Percentiles rank a stretch among this genome's conserved stretches.
Conservation (phyloP, 2,797 vertebrate genomes). For the Sarcoramphus papa region DNA sequence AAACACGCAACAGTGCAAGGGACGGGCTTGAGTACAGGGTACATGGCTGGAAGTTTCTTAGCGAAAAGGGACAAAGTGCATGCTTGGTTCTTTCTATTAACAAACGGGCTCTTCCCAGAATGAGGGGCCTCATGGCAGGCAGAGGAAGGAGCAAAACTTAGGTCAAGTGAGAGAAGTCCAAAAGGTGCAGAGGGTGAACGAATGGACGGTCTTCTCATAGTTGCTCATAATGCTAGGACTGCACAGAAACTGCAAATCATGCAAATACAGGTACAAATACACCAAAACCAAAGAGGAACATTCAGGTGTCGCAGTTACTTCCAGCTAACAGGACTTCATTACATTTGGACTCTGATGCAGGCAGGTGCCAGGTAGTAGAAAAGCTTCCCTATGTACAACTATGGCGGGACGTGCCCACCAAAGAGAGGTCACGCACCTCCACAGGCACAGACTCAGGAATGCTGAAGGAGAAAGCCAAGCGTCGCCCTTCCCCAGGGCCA, state of each 20-base stretch:
- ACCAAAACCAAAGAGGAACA: background rate
- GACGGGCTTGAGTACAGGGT: too few species aligned
- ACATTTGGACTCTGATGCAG: background rate
- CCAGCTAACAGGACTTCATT: background rate
- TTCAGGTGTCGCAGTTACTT: background rate
- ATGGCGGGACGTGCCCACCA: accelerated
- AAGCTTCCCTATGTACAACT: accelerated
- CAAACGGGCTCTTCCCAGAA: background rate
- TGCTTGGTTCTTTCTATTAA: background rate
- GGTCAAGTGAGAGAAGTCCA: background rate
- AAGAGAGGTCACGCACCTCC: background rate
- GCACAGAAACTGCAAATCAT: background rate
- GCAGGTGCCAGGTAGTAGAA: background rate
- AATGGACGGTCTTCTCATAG: background rate
- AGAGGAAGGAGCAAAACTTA: background rate
- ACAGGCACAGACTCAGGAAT: accelerated
- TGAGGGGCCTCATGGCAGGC: background rate
- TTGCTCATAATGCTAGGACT: background rate
- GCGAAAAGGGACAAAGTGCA: background rate
- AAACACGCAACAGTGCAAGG: too few species aligned
- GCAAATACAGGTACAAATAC: background rate
- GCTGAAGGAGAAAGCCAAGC: background rate
- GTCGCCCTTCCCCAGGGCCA: background rate
- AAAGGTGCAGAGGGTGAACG: background rate
- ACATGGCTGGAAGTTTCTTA: background rate